Conservation (phyloP, 35 echinoderm and acorn worm species). For the Anneissia japonica region DNA sequence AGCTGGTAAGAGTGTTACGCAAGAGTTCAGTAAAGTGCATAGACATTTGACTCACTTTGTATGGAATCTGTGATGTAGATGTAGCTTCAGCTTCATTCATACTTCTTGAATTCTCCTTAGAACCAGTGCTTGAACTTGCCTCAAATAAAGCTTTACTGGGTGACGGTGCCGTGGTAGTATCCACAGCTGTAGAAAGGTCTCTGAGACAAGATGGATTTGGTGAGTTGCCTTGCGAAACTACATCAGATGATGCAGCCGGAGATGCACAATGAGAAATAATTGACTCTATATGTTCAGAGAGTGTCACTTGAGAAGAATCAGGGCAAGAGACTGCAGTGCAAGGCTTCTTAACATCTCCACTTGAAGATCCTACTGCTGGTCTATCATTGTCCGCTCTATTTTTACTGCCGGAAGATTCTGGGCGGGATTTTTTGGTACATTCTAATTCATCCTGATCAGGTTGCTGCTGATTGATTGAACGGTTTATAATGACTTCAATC, state of each 20-base stretch:
- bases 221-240: not conserved
- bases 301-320: conserved; percentile 8
- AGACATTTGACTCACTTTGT: not conserved
- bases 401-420: not conserved
- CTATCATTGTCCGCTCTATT: not conserved
- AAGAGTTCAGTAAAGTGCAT: not conserved
- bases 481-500: conserved; percentile 74
- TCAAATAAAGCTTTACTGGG: not conserved
- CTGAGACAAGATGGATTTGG: not conserved
- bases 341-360: not conserved
- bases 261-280: conserved; percentile 33
- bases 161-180: not conserved
- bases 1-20: not conserved
- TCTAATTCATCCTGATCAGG: conserved; percentile 24
- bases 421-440: not conserved
- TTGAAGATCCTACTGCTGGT: not conserved
- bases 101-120: not conserved
- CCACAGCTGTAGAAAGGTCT: not conserved
- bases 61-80: not conserved
- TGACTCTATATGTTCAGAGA: conserved; percentile 45
- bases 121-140: not conserved
- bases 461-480: conserved; percentile 66
- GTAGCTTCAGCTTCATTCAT: not conserved
- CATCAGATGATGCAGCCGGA: not conserved
- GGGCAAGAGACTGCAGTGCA: not conserved